Percentiles rank a stretch among this genome's conserved stretches.
Evolutionary conservation across 2,113 vertebrate genomes (phyloP).

Genomic region (Callithrix jacchus): DNA sequence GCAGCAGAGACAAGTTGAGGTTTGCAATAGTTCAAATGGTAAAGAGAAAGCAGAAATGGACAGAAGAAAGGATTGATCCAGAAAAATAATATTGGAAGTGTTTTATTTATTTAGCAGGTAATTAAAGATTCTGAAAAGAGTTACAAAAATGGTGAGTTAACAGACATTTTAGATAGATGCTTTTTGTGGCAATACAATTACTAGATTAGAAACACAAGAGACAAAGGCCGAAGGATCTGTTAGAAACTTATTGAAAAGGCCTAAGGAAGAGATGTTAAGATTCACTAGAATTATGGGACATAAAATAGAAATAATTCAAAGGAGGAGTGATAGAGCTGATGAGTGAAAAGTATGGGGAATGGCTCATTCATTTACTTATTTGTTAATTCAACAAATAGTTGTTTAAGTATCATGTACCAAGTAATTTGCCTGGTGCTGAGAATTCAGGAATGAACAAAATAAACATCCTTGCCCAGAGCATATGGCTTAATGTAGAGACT

Average conservation of each 20-base stretch:
- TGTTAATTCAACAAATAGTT: neutral
- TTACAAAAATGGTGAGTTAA: neutral
- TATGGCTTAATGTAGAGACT: slow-evolving; percentile 28
- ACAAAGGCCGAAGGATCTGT: neutral
- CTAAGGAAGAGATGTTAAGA: neutral
- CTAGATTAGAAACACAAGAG: neutral
- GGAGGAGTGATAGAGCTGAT: neutral
- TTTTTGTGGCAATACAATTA: neutral
- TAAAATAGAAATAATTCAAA: neutral
- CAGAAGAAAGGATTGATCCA: neutral
- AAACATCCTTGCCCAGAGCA: slow-evolving; percentile 2
- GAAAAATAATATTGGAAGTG: neutral
- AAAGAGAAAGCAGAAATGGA: neutral
- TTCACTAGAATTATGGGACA: neutral
- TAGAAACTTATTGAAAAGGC: neutral
- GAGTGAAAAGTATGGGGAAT: neutral
- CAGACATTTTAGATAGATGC: neutral
- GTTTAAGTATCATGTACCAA: slow-evolving; percentile 24
- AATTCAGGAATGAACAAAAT: slow-evolving; percentile 32
- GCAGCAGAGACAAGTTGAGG: neutral
- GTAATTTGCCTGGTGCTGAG: slow-evolving; percentile 9
- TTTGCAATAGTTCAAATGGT: neutral
- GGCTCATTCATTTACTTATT: neutral
- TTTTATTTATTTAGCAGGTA: neutral
- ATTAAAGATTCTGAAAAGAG: neutral